Percentiles rank a stretch among this genome's conserved stretches.
These are phyloP conservation scores for Siniperca knerii DNA, from an alignment of 2,113 vertebrate genomes.

Conservation along the genomic window DNA sequence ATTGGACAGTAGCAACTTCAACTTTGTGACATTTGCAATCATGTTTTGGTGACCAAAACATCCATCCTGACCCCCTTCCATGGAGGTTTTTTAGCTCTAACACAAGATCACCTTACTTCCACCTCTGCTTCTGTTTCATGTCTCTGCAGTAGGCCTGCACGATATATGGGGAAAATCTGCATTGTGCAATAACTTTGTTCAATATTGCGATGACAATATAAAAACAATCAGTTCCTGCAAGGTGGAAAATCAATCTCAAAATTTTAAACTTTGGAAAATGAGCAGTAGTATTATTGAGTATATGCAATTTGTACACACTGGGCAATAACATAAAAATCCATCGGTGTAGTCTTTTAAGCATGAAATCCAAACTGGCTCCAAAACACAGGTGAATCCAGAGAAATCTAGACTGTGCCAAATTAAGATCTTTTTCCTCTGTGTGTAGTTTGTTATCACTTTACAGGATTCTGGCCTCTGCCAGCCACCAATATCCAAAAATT, in stretches of 20 bases:
- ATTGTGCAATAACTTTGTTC: too few relatives aligned
- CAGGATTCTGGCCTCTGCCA: not conserved
- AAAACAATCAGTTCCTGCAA: constrained; percentile 18
- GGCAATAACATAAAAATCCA: not conserved
- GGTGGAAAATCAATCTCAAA: constrained; percentile 18
- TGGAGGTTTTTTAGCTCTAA: not conserved
- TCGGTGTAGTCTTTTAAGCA: not conserved
- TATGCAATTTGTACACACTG: not conserved
- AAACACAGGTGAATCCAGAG: not conserved
- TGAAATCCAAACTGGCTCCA: constrained; percentile 38
- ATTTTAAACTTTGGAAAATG: constrained; percentile 40
- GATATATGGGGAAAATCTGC: too few relatives aligned
- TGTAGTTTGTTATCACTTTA: constrained; percentile 45
- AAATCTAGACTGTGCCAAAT: constrained; percentile 9
- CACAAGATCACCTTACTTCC: not conserved
- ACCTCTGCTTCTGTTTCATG: not conserved
- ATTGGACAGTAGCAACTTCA: not conserved
- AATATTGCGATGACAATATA: too few relatives aligned
- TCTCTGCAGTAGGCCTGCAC: too few relatives aligned
- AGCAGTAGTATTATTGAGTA: constrained; percentile 27
- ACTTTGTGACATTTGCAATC: not conserved
- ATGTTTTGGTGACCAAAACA: not conserved
- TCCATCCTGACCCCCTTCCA: not conserved
- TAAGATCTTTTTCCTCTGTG: constrained; percentile 29
- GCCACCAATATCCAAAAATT: constrained; percentile 5